Conservation (phyloP, 2,888 invertebrate genomes). For the Leptura quadrifasciata region DNA sequence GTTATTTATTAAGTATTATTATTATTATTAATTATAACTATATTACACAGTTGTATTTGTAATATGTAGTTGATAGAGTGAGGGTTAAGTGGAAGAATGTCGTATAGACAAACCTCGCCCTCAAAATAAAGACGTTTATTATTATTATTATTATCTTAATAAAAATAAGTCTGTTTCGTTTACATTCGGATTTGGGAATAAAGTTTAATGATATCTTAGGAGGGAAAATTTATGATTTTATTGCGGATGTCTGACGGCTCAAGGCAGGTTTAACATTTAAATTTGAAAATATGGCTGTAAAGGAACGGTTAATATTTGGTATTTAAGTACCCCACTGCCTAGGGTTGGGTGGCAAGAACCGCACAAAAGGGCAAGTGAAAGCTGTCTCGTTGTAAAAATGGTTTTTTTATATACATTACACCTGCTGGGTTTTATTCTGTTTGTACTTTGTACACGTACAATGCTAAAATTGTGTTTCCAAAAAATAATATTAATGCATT, state of each 20-base stretch:
- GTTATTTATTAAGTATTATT: too few relatives aligned
- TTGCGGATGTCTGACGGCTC: conserved; percentile 29
- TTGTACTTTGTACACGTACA: background rate
- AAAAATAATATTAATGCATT: background rate
- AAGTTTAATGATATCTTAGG: background rate
- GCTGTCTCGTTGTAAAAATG: background rate
- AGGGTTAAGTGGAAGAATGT: too few relatives aligned
- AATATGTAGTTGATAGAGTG: too few relatives aligned
- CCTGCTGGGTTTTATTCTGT: background rate
- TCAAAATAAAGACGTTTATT: too few relatives aligned
- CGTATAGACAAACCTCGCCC: too few relatives aligned
- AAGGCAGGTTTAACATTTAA: conserved; percentile 34
- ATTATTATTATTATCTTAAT: background rate
- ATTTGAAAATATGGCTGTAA: conserved; percentile 30
- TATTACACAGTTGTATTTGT: too few relatives aligned
- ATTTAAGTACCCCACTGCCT: background rate
- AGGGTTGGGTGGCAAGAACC: background rate
- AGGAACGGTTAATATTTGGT: conserved; percentile 1
- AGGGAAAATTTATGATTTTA: conserved; percentile 45
- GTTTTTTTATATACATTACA: conserved; percentile 1
- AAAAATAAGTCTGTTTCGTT: background rate
- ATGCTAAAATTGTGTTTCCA: background rate
- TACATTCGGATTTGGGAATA: background rate
- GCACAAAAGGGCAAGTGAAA: conserved; percentile 29
- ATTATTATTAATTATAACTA: too few relatives aligned